phyloP scores from a whole-genome alignment of 2,797 vertebrate genomes.

The Pogonophryne albipinna region DNA sequence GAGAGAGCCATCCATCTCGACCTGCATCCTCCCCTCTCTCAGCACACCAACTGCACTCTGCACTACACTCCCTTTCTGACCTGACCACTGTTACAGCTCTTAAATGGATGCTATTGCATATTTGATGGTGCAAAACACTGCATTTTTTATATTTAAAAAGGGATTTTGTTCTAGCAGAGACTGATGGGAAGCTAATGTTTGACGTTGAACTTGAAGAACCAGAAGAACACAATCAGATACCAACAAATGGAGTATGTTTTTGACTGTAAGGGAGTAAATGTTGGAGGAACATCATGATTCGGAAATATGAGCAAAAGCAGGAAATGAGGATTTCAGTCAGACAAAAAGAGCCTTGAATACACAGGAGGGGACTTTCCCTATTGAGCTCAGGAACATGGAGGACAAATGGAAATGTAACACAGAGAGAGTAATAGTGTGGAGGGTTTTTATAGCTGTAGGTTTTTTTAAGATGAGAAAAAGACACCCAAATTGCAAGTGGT shows the following conservation, averaged over 20 bases:
- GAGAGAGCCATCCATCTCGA: constrained; percentile 43
- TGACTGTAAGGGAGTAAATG: constrained; percentile 18
- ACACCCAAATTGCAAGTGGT: constrained; percentile 2
- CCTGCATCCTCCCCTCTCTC: constrained; percentile 40
- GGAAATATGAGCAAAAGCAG: constrained; percentile 7
- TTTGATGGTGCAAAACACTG: constrained; percentile 76
- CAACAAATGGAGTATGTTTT: not conserved
- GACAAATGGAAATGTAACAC: not conserved
- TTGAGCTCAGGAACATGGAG: constrained; percentile 16
- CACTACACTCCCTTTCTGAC: constrained; percentile 56
- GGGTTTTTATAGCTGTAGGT: constrained; percentile 16
- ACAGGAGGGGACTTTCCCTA: constrained; percentile 1
- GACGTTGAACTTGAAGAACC: constrained; percentile 45
- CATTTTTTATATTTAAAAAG: constrained; percentile 78
- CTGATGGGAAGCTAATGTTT: constrained; percentile 69
- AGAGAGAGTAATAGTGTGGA: constrained; percentile 2
- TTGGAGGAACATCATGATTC: constrained; percentile 23
- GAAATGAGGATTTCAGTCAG: constrained; percentile 1
- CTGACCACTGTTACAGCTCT: constrained; percentile 66
- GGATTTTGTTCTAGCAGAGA: constrained; percentile 63
- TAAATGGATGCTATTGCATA: constrained; percentile 77
- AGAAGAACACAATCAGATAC: constrained; percentile 39
- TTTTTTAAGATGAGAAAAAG: constrained; percentile 24
- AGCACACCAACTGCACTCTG: constrained; percentile 35
- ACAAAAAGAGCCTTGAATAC: not conserved